These are phyloP conservation scores for Leptodactylus fuscus DNA, from an alignment of 2,113 vertebrate species.

Conservation along the genomic window DNA sequence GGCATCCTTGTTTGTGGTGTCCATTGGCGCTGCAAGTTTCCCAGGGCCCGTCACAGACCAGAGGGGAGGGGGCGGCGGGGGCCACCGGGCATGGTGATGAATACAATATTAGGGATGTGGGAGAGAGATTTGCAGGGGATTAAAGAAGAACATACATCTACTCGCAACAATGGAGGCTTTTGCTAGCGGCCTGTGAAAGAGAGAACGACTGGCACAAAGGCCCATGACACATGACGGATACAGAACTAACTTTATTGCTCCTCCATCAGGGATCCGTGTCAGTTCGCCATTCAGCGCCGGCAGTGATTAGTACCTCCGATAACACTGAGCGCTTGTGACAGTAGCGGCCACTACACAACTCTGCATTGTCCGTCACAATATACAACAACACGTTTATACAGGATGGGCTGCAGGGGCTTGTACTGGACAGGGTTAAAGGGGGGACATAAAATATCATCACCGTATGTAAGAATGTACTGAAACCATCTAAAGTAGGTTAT, in stretches of 20 bases:
- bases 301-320: conserved; percentile 54
- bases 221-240: conserved; percentile 69
- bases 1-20: conserved; percentile 70
- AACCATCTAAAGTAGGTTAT: no score
- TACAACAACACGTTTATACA: background rate
- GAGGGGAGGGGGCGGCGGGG: conserved; percentile 60
- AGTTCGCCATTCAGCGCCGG: conserved; percentile 62
- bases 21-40: conserved; percentile 74
- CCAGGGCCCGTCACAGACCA: conserved; percentile 72
- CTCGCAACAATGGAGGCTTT: conserved; percentile 54
- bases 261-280: conserved; percentile 63
- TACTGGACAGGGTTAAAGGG: background rate
- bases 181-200: conserved; percentile 69
- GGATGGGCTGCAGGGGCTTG: background rate
- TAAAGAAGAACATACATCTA: conserved; percentile 68
- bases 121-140: conserved; percentile 50
- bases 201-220: conserved; percentile 67
- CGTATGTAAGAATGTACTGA: no score
- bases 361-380: background rate
- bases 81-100: conserved; percentile 63
- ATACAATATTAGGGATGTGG: conserved; percentile 56
- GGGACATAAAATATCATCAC: background rate
- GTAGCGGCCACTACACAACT: background rate
- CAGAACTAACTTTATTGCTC: conserved; percentile 61
- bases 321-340: background rate